Percentiles rank a stretch among this genome's conserved stretches.
Evolutionary conservation across 2,113 vertebrate species (phyloP).

Genomic region (Anarrhichthys ocellatus): DNA sequence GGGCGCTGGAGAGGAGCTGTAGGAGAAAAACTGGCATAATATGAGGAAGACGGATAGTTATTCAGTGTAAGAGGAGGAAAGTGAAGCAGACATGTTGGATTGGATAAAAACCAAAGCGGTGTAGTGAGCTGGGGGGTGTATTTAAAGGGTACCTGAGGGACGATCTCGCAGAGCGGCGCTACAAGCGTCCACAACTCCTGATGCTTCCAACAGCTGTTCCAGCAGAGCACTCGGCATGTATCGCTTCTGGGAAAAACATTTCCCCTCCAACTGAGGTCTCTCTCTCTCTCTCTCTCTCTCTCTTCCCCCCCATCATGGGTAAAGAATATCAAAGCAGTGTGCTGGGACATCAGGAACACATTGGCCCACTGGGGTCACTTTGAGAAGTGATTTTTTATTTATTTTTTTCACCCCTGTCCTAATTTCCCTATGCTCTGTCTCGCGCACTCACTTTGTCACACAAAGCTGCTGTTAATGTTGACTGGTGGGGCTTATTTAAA

Average conservation of each 20-base stretch:
- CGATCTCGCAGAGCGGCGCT: slow-evolving; percentile 30
- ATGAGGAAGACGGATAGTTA: slow-evolving; percentile 19
- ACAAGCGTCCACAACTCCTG: slow-evolving; percentile 59
- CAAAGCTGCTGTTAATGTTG: slow-evolving; percentile 39
- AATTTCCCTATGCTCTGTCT: slow-evolving; percentile 53
- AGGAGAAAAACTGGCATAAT: slow-evolving; percentile 15
- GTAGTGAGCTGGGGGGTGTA: slow-evolving; percentile 34
- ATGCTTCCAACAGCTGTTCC: slow-evolving; percentile 80
- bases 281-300: slow-evolving; percentile 3
- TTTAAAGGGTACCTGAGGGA: slow-evolving; percentile 53
- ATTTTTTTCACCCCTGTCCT: slow-evolving; percentile 20
- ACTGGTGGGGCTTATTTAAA: slow-evolving; percentile 52
- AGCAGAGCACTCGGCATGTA: slow-evolving; percentile 25
- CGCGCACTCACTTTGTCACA: slow-evolving; percentile 55
- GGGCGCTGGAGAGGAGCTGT: background rate
- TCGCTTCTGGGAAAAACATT: slow-evolving; percentile 76
- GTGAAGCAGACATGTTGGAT: slow-evolving; percentile 42
- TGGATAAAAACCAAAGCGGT: slow-evolving; percentile 28
- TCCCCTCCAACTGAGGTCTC: slow-evolving; percentile 64
- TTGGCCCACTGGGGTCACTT: slow-evolving; percentile 60
- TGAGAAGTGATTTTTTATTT: slow-evolving; percentile 58
- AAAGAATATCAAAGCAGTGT: slow-evolving; percentile 64
- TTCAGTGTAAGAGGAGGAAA: slow-evolving; percentile 20
- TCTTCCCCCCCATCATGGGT: slow-evolving; percentile 30
- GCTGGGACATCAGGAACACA: slow-evolving; percentile 64